Conservation (phyloP, 1,140 invertebrate genomes). For the Glomeris maerens region DNA sequence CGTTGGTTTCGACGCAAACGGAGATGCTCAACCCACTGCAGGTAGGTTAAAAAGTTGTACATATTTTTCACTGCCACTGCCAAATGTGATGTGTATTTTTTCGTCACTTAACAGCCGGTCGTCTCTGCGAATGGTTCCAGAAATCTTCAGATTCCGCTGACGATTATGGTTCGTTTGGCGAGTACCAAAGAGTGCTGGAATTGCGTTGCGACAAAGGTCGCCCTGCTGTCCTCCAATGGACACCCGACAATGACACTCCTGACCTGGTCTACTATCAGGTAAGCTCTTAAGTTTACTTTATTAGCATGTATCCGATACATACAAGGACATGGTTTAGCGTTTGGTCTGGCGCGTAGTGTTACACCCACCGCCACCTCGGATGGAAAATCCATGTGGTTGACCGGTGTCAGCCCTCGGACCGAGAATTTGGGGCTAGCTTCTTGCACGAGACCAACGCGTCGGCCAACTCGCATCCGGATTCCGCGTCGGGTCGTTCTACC, state of each 20-base stretch:
- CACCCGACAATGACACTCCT: slow-evolving; percentile 68
- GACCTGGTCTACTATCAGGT: slow-evolving; percentile 87
- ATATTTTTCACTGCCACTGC: slow-evolving; percentile 45
- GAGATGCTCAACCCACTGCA: slow-evolving; percentile 35
- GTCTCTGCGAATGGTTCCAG: slow-evolving; percentile 69
- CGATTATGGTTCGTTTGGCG: slow-evolving; percentile 69
- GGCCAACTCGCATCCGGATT: neutral
- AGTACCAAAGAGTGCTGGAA: slow-evolving; percentile 67
- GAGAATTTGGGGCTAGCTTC: neutral
- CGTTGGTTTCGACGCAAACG: slow-evolving; percentile 46
- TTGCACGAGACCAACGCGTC: neutral
- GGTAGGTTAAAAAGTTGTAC: slow-evolving; percentile 7
- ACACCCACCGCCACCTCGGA: slow-evolving; percentile 77
- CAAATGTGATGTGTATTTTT: neutral
- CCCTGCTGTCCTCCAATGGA: slow-evolving; percentile 73
- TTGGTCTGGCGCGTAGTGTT: slow-evolving; percentile 50
- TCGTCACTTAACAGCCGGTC: slow-evolving; percentile 33
- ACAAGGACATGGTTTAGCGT: neutral
- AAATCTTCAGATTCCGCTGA: slow-evolving; percentile 44
- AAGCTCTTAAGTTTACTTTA: slow-evolving; percentile 14
- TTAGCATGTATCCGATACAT: neutral
- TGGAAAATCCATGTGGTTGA: slow-evolving; percentile 90
- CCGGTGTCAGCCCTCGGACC: slow-evolving; percentile 37
- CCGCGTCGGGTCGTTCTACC: neutral
- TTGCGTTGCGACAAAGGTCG: slow-evolving; percentile 67